A percentile compares a stretch with the other conserved stretches of the same genome.
These are phyloP conservation scores for Procapra przewalskii DNA, from an alignment of 2,113 vertebrate genomes.

Conservation along the genomic window DNA sequence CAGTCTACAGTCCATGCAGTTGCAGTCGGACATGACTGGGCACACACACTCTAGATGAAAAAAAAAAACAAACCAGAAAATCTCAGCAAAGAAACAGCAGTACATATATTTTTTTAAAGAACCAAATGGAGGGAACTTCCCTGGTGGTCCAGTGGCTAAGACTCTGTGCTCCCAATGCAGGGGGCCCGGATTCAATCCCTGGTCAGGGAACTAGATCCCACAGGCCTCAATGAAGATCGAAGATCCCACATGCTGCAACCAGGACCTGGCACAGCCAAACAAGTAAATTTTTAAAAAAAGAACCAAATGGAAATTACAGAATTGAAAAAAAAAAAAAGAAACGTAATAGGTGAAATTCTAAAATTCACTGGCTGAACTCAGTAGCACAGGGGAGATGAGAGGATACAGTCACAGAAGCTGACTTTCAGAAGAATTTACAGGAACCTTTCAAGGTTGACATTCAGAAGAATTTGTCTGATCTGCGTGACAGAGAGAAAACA, in stretches of 20 bases:
- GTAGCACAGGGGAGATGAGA: background rate
- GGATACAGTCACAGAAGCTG: background rate
- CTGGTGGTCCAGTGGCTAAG: background rate
- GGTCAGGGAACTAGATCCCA: background rate
- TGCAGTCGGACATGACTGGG: background rate
- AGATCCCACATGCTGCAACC: background rate
- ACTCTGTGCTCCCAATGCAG: background rate
- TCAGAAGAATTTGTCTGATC: background rate
- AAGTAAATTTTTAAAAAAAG: background rate
- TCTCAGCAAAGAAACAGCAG: background rate
- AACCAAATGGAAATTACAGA: background rate
- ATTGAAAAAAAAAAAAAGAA: background rate
- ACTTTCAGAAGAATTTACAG: background rate
- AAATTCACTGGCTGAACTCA: background rate
- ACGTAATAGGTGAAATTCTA: background rate
- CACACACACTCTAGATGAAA: background rate
- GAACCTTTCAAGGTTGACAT: background rate
- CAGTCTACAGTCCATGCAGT: background rate
- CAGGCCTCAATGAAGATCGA: rapidly evolving
- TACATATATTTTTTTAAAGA: background rate
- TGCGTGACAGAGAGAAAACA: background rate
- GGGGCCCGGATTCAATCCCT: background rate
- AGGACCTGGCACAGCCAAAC: background rate
- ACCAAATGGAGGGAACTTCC: background rate
- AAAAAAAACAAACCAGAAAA: background rate